Percentiles rank a stretch among this genome's conserved stretches.
These are phyloP conservation scores for Drosophila varians DNA, from an alignment of 1,140 invertebrate species.

Conservation along the genomic window DNA sequence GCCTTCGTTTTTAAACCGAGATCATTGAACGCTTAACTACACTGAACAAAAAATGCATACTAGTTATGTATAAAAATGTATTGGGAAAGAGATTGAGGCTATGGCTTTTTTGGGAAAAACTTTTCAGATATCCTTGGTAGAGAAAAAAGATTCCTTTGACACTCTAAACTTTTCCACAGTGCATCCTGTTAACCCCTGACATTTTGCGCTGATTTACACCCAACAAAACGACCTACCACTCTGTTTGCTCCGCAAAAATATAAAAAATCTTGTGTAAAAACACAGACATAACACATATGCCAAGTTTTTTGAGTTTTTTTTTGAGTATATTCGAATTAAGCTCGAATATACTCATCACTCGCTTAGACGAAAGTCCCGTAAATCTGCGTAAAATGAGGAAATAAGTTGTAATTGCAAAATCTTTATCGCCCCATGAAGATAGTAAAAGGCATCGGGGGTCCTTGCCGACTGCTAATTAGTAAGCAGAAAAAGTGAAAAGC, in stretches of 20 bases:
- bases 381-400: slow-evolving; percentile 34
- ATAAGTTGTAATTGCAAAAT: slow-evolving; percentile 47
- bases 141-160: background rate
- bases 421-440: slow-evolving; percentile 28
- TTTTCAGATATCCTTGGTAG: background rate
- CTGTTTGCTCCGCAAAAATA: background rate
- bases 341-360: slow-evolving; percentile 36
- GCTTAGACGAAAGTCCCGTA: slow-evolving; percentile 33
- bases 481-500: slow-evolving; percentile 16
- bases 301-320: slow-evolving; percentile 6
- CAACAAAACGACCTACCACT: background rate
- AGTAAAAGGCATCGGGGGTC: slow-evolving; percentile 1
- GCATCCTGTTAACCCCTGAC: slow-evolving; percentile 22
- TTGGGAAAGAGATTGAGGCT: background rate
- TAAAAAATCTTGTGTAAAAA: background rate
- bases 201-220: slow-evolving; percentile 30
- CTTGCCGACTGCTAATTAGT: slow-evolving; percentile 25
- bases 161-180: background rate
- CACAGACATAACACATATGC: background rate
- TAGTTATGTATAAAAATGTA: background rate
- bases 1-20: slow-evolving; percentile 34
- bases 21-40: slow-evolving; percentile 47
- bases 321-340: slow-evolving; percentile 14
- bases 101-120: no score
- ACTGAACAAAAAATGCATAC: slow-evolving; percentile 1